Evolutionary conservation across 2,888 invertebrate genomes (phyloP).

Genomic region (Metopia argyrocephala): DNA sequence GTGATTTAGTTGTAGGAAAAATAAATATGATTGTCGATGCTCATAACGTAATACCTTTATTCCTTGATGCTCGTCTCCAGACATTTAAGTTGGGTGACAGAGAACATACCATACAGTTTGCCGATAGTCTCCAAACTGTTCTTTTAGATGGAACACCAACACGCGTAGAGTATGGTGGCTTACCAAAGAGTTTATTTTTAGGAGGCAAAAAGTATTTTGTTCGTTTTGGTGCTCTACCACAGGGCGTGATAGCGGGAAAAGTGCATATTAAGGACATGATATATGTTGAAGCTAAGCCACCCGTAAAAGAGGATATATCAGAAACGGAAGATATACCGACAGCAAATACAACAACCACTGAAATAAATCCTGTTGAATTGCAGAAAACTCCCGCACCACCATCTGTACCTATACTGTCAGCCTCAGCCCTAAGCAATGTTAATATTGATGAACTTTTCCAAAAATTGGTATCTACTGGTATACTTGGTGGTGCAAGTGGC

Average conservation of each 20-base stretch:
- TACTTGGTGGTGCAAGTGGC: slow-evolving; percentile 79
- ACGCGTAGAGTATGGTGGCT: slow-evolving; percentile 89
- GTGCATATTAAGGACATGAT: slow-evolving; percentile 87
- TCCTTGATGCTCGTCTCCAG: slow-evolving; percentile 90
- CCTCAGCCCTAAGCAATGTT: slow-evolving; percentile 74
- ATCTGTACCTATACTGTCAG: slow-evolving; percentile 67
- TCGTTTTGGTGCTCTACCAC: slow-evolving; percentile 88
- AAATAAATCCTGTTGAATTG: slow-evolving; percentile 66
- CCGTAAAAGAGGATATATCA: slow-evolving; percentile 37
- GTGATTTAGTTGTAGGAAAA: slow-evolving; percentile 90
- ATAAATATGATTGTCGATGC: slow-evolving; percentile 91
- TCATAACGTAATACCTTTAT: slow-evolving; percentile 87
- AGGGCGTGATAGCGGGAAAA: slow-evolving; percentile 85
- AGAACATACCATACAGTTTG: slow-evolving; percentile 88
- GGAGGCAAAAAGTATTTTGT: slow-evolving; percentile 89
- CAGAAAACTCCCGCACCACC: slow-evolving; percentile 67
- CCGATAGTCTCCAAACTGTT: slow-evolving; percentile 87
- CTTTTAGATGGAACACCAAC: slow-evolving; percentile 88
- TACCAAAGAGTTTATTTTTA: slow-evolving; percentile 88
- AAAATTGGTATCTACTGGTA: slow-evolving; percentile 91
- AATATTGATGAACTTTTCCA: slow-evolving; percentile 92
- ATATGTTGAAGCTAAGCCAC: slow-evolving; percentile 79
- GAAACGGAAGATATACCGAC: slow-evolving; percentile 20
- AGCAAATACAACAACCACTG: slow-evolving; percentile 37
- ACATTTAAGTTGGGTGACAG: slow-evolving; percentile 86